Conservation (phyloP, 2,888 invertebrate genomes). For the Calameuta filiformis region DNA sequence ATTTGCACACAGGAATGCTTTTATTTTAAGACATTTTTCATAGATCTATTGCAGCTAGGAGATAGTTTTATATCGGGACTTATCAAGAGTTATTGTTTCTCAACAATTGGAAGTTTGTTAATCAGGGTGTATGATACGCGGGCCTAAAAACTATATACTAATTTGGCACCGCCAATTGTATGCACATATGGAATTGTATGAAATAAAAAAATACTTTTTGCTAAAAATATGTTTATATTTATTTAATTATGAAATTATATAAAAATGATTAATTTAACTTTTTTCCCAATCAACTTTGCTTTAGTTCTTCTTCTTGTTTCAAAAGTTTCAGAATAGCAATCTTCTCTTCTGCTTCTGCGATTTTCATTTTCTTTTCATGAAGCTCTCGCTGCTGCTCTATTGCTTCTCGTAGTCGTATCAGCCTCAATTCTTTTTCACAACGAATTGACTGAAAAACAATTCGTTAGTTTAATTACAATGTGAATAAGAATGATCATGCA, state of each 20-base stretch:
- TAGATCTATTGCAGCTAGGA: background rate
- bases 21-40: constrained; percentile 18
- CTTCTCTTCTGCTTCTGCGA: constrained; percentile 14
- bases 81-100: no score
- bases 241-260: background rate
- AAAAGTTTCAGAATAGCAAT: constrained; percentile 4
- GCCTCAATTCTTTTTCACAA: constrained; percentile 9
- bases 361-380: constrained; percentile 18
- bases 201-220: constrained; percentile 7
- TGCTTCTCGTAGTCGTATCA: constrained; percentile 17
- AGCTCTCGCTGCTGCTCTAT: constrained; percentile 17
- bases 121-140: no score
- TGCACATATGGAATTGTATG: constrained; percentile 5
- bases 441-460: background rate
- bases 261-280: constrained; percentile 1
- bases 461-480: no score
- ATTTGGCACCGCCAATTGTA: background rate
- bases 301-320: constrained; percentile 10
- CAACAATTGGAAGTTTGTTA: no score
- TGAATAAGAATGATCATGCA: no score
- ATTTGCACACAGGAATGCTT: constrained; percentile 22
- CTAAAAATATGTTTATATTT: constrained; percentile 8
- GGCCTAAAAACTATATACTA: no score
- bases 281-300: constrained; percentile 2
- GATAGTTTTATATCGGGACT: no score